Base-by-base conservation (phyloP, 2,113 vertebrate genomes). In the Hyla sarda region DNA sequence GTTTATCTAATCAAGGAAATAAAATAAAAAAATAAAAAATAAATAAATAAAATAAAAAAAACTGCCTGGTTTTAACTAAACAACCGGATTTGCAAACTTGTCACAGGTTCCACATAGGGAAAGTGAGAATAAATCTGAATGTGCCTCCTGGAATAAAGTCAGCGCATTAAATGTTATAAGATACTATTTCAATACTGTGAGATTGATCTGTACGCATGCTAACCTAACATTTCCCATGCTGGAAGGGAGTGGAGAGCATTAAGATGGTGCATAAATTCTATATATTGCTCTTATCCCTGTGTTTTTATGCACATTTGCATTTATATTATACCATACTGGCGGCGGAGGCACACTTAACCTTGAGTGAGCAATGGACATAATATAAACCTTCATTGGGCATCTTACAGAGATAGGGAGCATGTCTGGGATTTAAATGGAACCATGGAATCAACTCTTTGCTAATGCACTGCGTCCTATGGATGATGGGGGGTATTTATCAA, bases 301-400 rank as follows among this genome's bases (percentile, higher is more conserved):
- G 73, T 76, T 50, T 76, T 50, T 76, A 41, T 41, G 45, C 45
- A 76, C 47, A 76, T 76, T 76, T 76, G 73, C 73, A 76, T 76
- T 76, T 76, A 76, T 76, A 76, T 76, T 76, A 76, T 28, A 76
- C 73, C 30, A 48, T 17, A 28, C n/a, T 30, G 73, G 73, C 5
- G 73, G 73, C 5, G 25, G 41, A 76, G 50, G 47, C 73, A 47
- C 73, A 76, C 73, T 76, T 76, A 48, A 76, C 73, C 47, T 76
- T 47, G 41, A 73, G 71, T 14, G 23, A 76, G 73, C 45, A 17
- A 76, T 48, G 73, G 45, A 28, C 47, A 30, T 52, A 52, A 45
- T 74, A 48, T 28, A 74, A 48, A 41, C 37, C 48, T 74, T 48
- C 41, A 74, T 41, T 19, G 41, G 17, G 52, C 14, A 16, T 28